Evolutionary conservation across 2,888 invertebrate genomes (phyloP), one percentile per base, ranked within the genome.

Genomic region (Temnothorax ravouxi): DNA sequence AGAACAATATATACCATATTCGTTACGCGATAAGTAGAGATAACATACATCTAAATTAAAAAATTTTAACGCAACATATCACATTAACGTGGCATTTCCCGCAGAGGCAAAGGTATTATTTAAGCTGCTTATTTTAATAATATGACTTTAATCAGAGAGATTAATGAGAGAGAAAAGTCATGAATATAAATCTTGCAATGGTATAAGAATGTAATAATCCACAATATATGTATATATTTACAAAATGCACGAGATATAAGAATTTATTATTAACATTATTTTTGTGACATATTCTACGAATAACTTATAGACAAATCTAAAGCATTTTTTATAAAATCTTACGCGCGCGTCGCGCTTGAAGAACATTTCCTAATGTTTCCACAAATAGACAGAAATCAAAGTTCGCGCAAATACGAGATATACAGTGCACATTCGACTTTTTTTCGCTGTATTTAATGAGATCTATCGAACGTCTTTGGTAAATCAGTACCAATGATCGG

Each of bases 381-480:
- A 13, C 6, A 1, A 38, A 75, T 3, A 25, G 18, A 8, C 11
- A 21, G 15, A 41, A 15, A 47, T 47, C 15, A 0, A 56, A 47
- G 41, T 21, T 59, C n/a, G 61, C 38, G 18, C 13, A 38, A 80
- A 80, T 29, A 25, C 34, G 38, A 47, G 34, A 47, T 47, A 47
- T 2, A 18, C n/a, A n/a, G n/a, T n/a, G 41, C 34, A 47, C 38
- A 34, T 59, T 38, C 3, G 4, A 34, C 34, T 34, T 76, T 83
- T 83, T 76, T 50, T 59, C 81, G 5, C n/a, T 3, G 21, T 29
- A 52, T 52, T 62, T 50, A 71, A 64, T 34, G 52, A 80, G 71
- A 34, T 6, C 61, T 82, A 87, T 87, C 85, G 80, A 88, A 76
- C 84, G 66, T 89, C 87, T 89, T 87, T 61, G 89, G 81, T 83